phyloP scores from a whole-genome alignment of 2,797 vertebrate species.

The Scomberomorus guttatus region DNA sequence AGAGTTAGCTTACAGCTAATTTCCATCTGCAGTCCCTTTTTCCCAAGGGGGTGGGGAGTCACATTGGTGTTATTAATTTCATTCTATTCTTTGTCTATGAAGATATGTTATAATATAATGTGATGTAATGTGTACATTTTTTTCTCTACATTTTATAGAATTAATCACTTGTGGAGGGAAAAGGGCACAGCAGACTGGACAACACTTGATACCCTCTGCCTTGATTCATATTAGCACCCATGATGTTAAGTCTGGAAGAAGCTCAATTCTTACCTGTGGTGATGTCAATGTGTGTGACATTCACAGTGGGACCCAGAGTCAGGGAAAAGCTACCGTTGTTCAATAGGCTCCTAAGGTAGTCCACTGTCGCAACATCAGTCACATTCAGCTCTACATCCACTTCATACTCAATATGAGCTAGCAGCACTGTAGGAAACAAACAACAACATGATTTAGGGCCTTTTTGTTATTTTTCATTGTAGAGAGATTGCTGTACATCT shows the following conservation, averaged over 20 bases:
- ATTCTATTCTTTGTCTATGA: no score
- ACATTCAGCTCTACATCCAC: constrained; percentile 74
- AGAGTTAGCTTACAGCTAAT: no score
- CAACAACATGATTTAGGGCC: background rate
- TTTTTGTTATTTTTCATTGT: background rate
- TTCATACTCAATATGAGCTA: constrained; percentile 33
- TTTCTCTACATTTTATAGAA: no score
- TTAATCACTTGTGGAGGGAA: background rate
- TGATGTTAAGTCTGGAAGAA: background rate
- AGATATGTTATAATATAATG: no score
- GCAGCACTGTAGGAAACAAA: constrained; percentile 33
- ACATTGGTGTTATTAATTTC: no score
- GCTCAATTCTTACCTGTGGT: constrained; percentile 71
- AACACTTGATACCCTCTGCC: background rate
- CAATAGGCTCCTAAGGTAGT: constrained; percentile 53
- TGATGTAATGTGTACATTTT: no score
- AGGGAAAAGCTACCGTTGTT: constrained; percentile 24
- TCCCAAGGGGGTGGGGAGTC: no score
- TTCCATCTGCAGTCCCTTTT: no score
- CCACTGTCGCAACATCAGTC: constrained; percentile 43
- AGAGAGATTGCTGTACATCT: background rate
- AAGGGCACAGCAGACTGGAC: background rate
- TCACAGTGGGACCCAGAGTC: constrained; percentile 36
- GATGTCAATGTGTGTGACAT: constrained; percentile 59
- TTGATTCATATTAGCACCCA: background rate